These are phyloP conservation scores for Aphaenogaster ashmeadi DNA, from an alignment of 1,140 invertebrate species.

Conservation along the genomic window DNA sequence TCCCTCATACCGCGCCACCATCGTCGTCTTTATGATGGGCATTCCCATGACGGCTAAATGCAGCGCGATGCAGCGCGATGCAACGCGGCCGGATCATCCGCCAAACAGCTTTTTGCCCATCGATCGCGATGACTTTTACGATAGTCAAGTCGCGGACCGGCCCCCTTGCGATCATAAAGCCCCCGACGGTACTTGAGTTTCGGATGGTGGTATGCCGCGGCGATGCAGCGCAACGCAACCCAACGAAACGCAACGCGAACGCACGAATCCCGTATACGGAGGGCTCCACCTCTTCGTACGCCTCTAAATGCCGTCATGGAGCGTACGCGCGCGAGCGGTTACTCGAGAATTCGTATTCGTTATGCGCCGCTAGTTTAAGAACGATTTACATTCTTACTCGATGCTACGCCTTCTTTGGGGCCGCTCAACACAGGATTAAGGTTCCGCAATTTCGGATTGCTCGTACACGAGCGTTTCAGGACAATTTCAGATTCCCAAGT, in stretches of 20 bases:
- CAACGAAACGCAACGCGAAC: neutral
- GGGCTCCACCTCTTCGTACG: slow-evolving; percentile 12
- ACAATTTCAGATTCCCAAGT: neutral
- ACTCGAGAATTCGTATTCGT: slow-evolving; percentile 55
- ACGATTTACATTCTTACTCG: slow-evolving; percentile 72
- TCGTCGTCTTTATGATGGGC: slow-evolving; percentile 76
- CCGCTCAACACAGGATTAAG: slow-evolving; percentile 44
- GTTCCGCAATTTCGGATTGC: neutral
- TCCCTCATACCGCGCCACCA: slow-evolving; percentile 56
- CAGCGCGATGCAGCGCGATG: slow-evolving; percentile 76
- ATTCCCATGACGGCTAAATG: slow-evolving; percentile 83
- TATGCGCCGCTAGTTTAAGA: slow-evolving; percentile 47
- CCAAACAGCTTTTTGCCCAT: slow-evolving; percentile 79
- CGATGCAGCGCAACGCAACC: slow-evolving; percentile 4
- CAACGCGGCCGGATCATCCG: slow-evolving; percentile 70
- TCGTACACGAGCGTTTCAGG: neutral
- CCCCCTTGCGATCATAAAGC: slow-evolving; percentile 82
- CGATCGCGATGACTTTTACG: slow-evolving; percentile 85
- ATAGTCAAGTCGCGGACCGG: slow-evolving; percentile 77
- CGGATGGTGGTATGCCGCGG: slow-evolving; percentile 51
- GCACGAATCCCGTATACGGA: slow-evolving; percentile 1
- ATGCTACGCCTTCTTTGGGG: slow-evolving; percentile 67
- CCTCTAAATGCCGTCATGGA: slow-evolving; percentile 29
- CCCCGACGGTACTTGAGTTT: slow-evolving; percentile 65
- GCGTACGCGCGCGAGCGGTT: slow-evolving; percentile 27